These are phyloP conservation scores for Xiphophorus maculatus DNA, from an alignment of 2,113 vertebrate species.

Conservation along the genomic window DNA sequence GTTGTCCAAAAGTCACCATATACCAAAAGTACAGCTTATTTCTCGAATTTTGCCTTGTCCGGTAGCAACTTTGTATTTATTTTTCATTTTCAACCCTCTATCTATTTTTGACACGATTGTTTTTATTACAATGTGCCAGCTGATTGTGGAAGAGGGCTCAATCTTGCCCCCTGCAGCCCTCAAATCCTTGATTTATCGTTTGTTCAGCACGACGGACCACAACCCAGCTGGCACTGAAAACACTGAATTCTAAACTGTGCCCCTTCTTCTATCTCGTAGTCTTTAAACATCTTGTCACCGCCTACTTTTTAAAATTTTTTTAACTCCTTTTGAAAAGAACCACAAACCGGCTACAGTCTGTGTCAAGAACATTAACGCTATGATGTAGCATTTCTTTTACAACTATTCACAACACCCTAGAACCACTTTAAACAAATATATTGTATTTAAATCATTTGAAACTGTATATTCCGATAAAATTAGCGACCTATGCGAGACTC, in stretches of 20 bases:
- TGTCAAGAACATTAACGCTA: constrained; percentile 35
- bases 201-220: constrained; percentile 22
- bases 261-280: constrained; percentile 15
- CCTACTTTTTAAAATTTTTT: constrained; percentile 6
- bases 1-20: constrained; percentile 69
- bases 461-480: constrained; percentile 74
- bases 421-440: constrained; percentile 74
- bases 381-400: constrained; percentile 61
- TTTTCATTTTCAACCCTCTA: constrained; percentile 37
- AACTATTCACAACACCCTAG: constrained; percentile 75
- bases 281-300: constrained; percentile 38
- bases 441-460: constrained; percentile 69
- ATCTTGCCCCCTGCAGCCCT: constrained; percentile 24
- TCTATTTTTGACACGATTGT: constrained; percentile 54
- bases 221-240: constrained; percentile 69
- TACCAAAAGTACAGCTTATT: constrained; percentile 46
- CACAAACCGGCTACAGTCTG: constrained; percentile 35
- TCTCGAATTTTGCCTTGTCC: constrained; percentile 50
- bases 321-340: constrained; percentile 27
- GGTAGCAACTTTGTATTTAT: constrained; percentile 47
- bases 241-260: constrained; percentile 54
- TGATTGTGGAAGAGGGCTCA: constrained; percentile 65
- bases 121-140: constrained; percentile 46
- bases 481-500: constrained; percentile 56
- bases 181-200: constrained; percentile 33